Evolutionary conservation across 2,888 invertebrate species (phyloP), one percentile per base, ranked within the genome.

Genomic region (Microctonus hyperodae): DNA sequence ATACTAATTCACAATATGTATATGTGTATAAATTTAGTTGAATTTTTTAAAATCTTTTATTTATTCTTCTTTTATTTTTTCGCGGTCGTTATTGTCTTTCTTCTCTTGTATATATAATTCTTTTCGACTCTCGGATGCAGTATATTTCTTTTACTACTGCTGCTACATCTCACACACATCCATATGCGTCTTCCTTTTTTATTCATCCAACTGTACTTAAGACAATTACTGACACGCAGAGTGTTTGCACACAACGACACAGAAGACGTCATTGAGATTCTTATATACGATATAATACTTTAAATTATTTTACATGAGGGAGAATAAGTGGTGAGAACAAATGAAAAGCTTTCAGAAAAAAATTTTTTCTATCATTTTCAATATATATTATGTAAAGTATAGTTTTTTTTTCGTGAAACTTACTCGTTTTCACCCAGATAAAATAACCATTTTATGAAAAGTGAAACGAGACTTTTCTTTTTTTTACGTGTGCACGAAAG

Each of bases 161-260:
- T 11, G 5, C 4, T 1, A 35, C 35, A 35, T 10, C 35, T 35
- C n/a, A n/a, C n/a, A n/a, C n/a, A n/a, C n/a, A n/a, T n/a, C n/a
- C n/a, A n/a, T n/a, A n/a, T n/a, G n/a, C n/a, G n/a, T n/a, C n/a
- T n/a, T n/a, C n/a, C n/a, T 37, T n/a, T 37, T 37, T 37, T 5
- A 13, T 37, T 37, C 37, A 25, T 44, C 20, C 40, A 23, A 23
- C 22, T 9, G n/a, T 58, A 13, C 40, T 48, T 31, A 60, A 65
- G 65, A 59, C 65, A 65, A 65, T 65, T 65, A 65, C 60, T n/a
- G 22, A 60, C 60, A 65, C 60, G 65, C 65, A 65, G 55, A n/a
- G 59, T 53, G 59, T 28, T 51, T 65, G n/a, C 37, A 2, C 3
- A 37, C n/a, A 2, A n/a, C n/a, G n/a, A 37, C n/a, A 37, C n/a